phyloP scores from a whole-genome alignment of 2,888 invertebrate species.

The Catocala nupta region DNA sequence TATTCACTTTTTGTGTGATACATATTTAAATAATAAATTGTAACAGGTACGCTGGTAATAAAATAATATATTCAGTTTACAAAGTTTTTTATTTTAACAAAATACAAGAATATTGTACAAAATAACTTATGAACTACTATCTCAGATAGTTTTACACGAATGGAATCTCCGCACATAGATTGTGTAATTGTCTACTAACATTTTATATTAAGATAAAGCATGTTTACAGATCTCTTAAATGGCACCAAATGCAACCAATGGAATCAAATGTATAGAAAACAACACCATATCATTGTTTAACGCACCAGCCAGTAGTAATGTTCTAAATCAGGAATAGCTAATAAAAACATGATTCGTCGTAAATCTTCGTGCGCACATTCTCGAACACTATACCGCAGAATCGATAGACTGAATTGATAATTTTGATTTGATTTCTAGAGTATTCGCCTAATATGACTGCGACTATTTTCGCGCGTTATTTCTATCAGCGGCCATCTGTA shows the following conservation, averaged over 20 bases:
- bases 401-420: no score
- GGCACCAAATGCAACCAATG: conserved; percentile 59
- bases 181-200: conserved; percentile 18
- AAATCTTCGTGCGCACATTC: no score
- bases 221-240: conserved; percentile 63
- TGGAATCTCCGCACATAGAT: conserved; percentile 30
- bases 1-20: conserved; percentile 4
- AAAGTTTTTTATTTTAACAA: conserved; percentile 58
- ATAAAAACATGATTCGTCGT: no score
- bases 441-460: no score
- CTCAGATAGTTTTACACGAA: conserved; percentile 55
- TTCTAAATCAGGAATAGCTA: no score
- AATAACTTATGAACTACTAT: conserved; percentile 62
- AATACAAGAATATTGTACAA: conserved; percentile 62
- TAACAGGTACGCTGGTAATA: conserved; percentile 19
- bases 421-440: no score
- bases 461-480: no score
- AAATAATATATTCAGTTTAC: conserved; percentile 45
- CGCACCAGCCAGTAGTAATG: no score
- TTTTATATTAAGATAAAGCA: conserved; percentile 43
- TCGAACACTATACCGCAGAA: no score
- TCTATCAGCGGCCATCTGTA: no score
- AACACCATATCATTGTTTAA: not conserved
- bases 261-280: conserved; percentile 42
- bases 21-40: not conserved